phyloP scores from a whole-genome alignment of 2,113 vertebrate species.

The Synodontis membranacea region DNA sequence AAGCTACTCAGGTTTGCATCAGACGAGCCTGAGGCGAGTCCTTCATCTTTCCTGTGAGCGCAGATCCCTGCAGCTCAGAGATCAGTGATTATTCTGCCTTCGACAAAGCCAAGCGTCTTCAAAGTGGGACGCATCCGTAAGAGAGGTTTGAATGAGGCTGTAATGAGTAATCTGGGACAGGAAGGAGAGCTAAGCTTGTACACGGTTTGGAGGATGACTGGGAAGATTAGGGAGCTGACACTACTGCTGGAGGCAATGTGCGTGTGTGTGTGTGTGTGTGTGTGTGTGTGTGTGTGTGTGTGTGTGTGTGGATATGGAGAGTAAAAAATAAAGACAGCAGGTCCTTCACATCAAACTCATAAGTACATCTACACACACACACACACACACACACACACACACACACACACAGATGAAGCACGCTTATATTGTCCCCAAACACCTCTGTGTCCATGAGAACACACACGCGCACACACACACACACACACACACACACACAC shows the following conservation, averaged over 20 bases:
- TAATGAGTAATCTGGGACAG: conserved; percentile 50
- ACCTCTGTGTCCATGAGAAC: conserved; percentile 42
- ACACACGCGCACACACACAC: conserved; percentile 19
- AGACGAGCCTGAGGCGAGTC: conserved; percentile 33
- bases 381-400: conserved; percentile 66
- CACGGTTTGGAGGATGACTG: conserved; percentile 33
- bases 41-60: conserved; percentile 35
- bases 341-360: conserved; percentile 33
- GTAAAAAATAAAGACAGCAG: conserved; percentile 43
- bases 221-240: conserved; percentile 44
- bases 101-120: conserved; percentile 40
- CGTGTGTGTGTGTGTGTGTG: conserved; percentile 29
- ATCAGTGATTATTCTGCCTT: conserved; percentile 31
- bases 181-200: conserved; percentile 32
- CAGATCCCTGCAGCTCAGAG: conserved; percentile 33
- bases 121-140: conserved; percentile 44
- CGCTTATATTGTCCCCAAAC: conserved; percentile 54
- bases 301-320: conserved; percentile 34
- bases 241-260: conserved; percentile 37
- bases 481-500: conserved; percentile 34
- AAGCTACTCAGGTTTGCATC: conserved; percentile 43
- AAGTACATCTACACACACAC: conserved; percentile 51
- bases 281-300: conserved; percentile 18
- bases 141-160: conserved; percentile 49
- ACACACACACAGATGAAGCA: conserved; percentile 65